Conservation (phyloP, 2,888 invertebrate species). For the Melinopterus prodromus region DNA sequence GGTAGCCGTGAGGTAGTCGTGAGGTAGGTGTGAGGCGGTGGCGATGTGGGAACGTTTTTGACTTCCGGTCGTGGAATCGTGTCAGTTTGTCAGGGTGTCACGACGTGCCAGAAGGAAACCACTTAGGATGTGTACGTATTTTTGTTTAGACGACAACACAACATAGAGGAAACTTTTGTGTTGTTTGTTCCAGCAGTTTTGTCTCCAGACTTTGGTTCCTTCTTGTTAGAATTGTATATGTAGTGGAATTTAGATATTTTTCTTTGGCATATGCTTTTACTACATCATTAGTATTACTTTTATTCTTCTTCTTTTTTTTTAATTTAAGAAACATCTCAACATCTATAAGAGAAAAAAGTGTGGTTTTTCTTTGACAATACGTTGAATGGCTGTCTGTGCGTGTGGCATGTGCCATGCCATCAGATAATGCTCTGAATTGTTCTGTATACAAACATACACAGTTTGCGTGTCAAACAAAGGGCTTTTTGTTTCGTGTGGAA, state of each 20-base stretch:
- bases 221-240: too few relatives aligned
- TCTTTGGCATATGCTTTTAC: too few relatives aligned
- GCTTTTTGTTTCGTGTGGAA: neutral
- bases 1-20: slow-evolving; percentile 27
- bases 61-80: neutral
- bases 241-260: too few relatives aligned
- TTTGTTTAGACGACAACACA: slow-evolving; percentile 5
- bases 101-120: neutral
- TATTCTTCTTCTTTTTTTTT: too few relatives aligned
- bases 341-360: slow-evolving; percentile 6
- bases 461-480: neutral
- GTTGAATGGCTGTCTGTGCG: neutral
- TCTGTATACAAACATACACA: neutral
- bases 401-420: neutral
- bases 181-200: neutral
- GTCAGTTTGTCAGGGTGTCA: neutral
- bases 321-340: neutral
- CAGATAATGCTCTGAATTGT: neutral
- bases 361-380: neutral
- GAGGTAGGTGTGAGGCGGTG: slow-evolving; percentile 16
- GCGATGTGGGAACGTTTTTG: too few relatives aligned
- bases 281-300: too few relatives aligned
- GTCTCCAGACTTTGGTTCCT: neutral
- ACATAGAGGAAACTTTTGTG: neutral
- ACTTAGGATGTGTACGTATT: slow-evolving; percentile 41